Evolutionary conservation across 2,888 invertebrate species (phyloP).

Genomic region (Erebia palarica): DNA sequence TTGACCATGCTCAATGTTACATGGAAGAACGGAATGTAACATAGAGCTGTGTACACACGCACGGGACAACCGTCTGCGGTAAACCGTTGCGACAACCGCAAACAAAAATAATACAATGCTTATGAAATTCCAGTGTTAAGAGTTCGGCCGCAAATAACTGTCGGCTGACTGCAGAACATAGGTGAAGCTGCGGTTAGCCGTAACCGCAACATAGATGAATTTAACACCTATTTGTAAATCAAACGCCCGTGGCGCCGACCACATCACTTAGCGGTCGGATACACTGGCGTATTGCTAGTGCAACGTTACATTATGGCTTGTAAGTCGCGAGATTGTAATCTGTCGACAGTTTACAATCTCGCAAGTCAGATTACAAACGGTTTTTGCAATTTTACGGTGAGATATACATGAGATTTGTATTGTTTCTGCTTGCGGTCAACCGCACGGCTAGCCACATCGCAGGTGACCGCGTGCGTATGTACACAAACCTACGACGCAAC

Average conservation of each 20-base stretch:
- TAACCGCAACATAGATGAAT: neutral
- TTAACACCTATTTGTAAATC: no score
- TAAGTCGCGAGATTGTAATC: no score
- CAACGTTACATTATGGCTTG: no score
- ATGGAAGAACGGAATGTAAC: slow-evolving; percentile 38
- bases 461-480: slow-evolving; percentile 1
- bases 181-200: neutral
- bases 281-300: no score
- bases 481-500: slow-evolving; percentile 46
- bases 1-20: slow-evolving; percentile 40
- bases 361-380: no score
- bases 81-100: neutral
- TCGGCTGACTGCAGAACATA: no score
- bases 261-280: neutral
- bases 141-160: no score
- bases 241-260: neutral
- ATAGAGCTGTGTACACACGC: slow-evolving; percentile 50
- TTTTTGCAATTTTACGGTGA: no score
- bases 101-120: no score
- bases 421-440: neutral
- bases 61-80: neutral
- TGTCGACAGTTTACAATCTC: no score
- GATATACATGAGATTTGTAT: no score
- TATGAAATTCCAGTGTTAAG: no score
- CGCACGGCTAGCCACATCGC: neutral